Evolutionary conservation across 2,888 invertebrate genomes (phyloP).

Genomic region (Cheilosia soror): DNA sequence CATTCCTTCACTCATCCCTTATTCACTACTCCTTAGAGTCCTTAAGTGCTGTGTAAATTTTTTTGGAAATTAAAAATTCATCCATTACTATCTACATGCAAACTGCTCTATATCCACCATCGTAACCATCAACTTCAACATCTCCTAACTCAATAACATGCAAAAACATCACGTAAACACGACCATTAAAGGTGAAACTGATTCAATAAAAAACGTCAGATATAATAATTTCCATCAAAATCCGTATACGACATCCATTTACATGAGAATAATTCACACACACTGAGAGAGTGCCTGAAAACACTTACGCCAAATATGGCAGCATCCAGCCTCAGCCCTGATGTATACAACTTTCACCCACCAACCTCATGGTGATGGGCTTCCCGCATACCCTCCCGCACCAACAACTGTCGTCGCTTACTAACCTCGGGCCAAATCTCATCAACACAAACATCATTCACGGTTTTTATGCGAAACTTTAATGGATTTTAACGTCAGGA

Average conservation of each 20-base stretch:
- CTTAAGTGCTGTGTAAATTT: background rate
- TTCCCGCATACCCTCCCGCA: background rate
- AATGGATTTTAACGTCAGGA: conserved; percentile 78
- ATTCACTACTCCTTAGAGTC: background rate
- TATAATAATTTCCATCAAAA: conserved; percentile 72
- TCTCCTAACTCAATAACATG: conserved; percentile 71
- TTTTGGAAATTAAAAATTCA: background rate
- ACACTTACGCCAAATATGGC: background rate
- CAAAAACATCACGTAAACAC: conserved; percentile 72
- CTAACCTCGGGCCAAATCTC: conserved; percentile 74
- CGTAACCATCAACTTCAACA: conserved; percentile 39
- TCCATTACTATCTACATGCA: background rate
- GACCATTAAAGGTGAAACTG: conserved; percentile 71
- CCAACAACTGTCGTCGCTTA: conserved; percentile 65
- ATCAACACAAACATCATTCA: conserved; percentile 74
- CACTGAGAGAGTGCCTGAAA: background rate
- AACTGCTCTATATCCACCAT: conserved; percentile 6
- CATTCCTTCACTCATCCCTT: background rate
- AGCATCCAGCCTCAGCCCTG: background rate
- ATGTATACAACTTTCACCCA: background rate
- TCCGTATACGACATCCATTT: conserved; percentile 52
- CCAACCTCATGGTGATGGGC: background rate
- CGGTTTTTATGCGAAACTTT: conserved; percentile 76
- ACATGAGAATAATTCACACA: conserved; percentile 5
- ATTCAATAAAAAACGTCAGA: conserved; percentile 66